Percentiles rank a stretch among this genome's conserved stretches.
These are phyloP conservation scores for Trogon surrucura DNA, from an alignment of 2,113 vertebrate genomes.

Conservation along the genomic window DNA sequence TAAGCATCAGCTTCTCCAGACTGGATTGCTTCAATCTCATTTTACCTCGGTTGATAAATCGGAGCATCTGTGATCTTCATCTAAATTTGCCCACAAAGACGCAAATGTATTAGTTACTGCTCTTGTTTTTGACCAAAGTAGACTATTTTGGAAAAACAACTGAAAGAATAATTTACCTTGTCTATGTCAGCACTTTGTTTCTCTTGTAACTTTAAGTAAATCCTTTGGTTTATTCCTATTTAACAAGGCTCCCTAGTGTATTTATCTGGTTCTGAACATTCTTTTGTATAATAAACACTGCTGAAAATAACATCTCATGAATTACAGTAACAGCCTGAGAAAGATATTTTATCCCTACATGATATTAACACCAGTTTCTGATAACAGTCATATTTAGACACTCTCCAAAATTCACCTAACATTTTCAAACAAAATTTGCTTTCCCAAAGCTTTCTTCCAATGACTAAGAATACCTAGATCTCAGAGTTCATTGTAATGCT, in stretches of 20 bases:
- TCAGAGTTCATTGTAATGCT: constrained; percentile 54
- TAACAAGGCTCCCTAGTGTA: constrained; percentile 56
- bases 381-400: constrained; percentile 13
- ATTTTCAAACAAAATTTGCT: constrained; percentile 42
- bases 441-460: not conserved
- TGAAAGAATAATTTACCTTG: constrained; percentile 9
- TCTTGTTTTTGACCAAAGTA: constrained; percentile 2
- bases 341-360: constrained; percentile 18
- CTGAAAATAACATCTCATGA: constrained; percentile 72
- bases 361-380: constrained; percentile 6
- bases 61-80: not conserved
- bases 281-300: constrained; percentile 62
- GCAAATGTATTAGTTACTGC: not conserved
- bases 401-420: not conserved
- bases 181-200: constrained; percentile 41
- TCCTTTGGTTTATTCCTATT: constrained; percentile 57
- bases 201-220: constrained; percentile 47
- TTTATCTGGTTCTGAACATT: constrained; percentile 70
- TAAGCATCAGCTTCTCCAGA: not conserved
- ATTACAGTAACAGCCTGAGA: constrained; percentile 59
- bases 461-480: constrained; percentile 27
- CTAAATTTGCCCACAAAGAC: constrained; percentile 4
- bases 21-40: constrained; percentile 8
- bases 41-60: constrained; percentile 28
- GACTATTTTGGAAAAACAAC: not conserved